Conservation (phyloP, 1,140 invertebrate genomes). For the Anastrepha obliqua region DNA sequence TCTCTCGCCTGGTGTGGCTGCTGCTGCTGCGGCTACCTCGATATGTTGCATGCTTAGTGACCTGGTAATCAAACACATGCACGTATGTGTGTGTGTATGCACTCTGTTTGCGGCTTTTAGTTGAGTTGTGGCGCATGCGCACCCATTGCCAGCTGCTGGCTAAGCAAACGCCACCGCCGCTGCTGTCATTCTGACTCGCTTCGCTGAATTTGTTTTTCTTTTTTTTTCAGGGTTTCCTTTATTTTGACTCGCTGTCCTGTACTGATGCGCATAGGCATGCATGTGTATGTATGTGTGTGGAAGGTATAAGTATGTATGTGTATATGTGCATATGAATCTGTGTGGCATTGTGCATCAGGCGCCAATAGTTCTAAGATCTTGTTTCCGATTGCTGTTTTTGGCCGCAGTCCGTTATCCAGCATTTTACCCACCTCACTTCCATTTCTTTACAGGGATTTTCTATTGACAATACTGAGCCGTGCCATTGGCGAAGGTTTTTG, state of each 20-base stretch:
- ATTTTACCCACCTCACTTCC: background rate
- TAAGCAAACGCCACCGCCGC: background rate
- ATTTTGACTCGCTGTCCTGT: background rate
- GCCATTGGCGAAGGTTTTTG: background rate
- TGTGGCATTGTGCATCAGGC: conserved; percentile 56
- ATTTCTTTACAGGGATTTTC: background rate
- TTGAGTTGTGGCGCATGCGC: conserved; percentile 40
- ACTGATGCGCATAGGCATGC: background rate
- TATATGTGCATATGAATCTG: background rate
- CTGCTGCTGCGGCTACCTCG: background rate
- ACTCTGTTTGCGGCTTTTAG: conserved; percentile 3
- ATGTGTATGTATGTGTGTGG: background rate
- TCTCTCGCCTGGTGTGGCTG: background rate
- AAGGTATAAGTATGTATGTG: no score
- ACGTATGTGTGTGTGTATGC: conserved; percentile 38
- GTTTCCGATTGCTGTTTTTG: conserved; percentile 24
- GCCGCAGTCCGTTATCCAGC: conserved; percentile 7
- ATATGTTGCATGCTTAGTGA: conserved; percentile 52
- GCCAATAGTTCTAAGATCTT: conserved; percentile 56
- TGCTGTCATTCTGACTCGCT: conserved; percentile 52
- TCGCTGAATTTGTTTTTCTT: conserved; percentile 55
- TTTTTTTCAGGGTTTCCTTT: conserved; percentile 1
- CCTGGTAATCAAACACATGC: conserved; percentile 55
- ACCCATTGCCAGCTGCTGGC: conserved; percentile 51
- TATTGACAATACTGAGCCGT: no score